A percentile compares a stretch with the other conserved stretches of the same genome.
Evolutionary conservation across 1,140 invertebrate species (phyloP).

Genomic region (Mercenaria mercenaria): DNA sequence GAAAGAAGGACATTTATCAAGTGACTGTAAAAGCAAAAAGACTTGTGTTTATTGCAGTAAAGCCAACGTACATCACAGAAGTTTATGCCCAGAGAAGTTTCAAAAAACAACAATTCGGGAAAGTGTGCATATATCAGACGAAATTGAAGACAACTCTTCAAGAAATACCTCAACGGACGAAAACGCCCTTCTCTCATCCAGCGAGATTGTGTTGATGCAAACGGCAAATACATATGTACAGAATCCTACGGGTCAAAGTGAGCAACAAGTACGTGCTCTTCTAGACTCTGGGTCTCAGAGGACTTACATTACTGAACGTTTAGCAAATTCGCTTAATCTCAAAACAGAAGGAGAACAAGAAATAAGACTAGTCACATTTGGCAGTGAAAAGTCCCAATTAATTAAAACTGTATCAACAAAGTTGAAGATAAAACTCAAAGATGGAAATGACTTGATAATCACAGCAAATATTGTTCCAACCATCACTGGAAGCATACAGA

Average conservation of each 20-base stretch:
- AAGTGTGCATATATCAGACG: neutral
- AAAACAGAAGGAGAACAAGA: conserved; percentile 28
- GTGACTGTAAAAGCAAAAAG: neutral
- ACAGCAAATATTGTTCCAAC: conserved; percentile 29
- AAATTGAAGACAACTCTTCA: neutral
- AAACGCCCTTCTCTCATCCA: conserved; percentile 44
- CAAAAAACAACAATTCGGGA: neutral
- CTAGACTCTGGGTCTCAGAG: conserved; percentile 63
- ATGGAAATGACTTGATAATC: conserved; percentile 25
- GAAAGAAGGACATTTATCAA: neutral
- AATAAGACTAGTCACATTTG: conserved; percentile 62
- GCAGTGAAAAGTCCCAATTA: conserved; percentile 43
- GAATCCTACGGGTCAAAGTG: neutral
- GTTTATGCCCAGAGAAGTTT: conserved; percentile 1
- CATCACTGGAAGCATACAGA: neutral
- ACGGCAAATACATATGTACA: conserved; percentile 13
- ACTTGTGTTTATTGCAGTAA: neutral
- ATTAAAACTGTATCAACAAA: conserved; percentile 51
- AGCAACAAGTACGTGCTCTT: conserved; percentile 1
- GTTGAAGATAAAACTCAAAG: conserved; percentile 43
- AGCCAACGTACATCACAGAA: neutral
- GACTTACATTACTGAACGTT: conserved; percentile 55
- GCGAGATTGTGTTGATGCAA: conserved; percentile 64
- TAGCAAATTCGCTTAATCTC: conserved; percentile 41
- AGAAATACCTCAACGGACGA: neutral